These are phyloP conservation scores for Syrista parreyssii DNA, from an alignment of 2,888 invertebrate species.

Conservation along the genomic window DNA sequence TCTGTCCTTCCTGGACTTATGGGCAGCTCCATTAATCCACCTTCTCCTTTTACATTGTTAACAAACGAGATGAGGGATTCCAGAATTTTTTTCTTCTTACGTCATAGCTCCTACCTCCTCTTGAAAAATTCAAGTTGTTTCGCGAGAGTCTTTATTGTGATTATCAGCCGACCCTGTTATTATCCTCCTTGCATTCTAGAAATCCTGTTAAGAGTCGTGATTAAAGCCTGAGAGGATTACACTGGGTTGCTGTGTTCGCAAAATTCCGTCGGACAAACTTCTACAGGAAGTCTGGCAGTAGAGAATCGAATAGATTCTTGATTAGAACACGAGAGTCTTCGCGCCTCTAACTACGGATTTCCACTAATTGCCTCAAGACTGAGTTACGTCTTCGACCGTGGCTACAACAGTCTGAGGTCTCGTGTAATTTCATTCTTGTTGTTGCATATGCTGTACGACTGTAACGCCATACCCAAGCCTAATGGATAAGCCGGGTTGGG, in stretches of 20 bases:
- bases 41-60: background rate
- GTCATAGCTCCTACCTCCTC: background rate
- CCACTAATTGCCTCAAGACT: conserved; percentile 30
- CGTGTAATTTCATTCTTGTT: background rate
- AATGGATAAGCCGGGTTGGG: background rate
- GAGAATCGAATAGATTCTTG: conserved; percentile 9
- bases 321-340: conserved; percentile 27
- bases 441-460: background rate
- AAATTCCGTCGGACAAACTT: background rate
- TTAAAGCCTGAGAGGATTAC: background rate
- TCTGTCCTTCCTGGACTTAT: background rate
- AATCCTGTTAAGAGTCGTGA: no score
- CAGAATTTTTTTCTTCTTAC: background rate
- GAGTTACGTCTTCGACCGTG: conserved; percentile 16
- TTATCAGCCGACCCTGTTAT: background rate
- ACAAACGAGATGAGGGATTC: background rate
- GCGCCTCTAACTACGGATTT: conserved; percentile 29
- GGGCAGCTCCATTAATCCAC: background rate
- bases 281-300: background rate
- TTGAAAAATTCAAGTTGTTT: background rate
- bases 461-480: background rate
- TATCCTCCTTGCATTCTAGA: background rate
- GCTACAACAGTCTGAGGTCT: background rate
- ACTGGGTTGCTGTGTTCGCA: background rate
- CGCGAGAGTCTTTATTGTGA: background rate